Base-by-base conservation (phyloP, 2,797 vertebrate species). In the Mustela erminea region DNA sequence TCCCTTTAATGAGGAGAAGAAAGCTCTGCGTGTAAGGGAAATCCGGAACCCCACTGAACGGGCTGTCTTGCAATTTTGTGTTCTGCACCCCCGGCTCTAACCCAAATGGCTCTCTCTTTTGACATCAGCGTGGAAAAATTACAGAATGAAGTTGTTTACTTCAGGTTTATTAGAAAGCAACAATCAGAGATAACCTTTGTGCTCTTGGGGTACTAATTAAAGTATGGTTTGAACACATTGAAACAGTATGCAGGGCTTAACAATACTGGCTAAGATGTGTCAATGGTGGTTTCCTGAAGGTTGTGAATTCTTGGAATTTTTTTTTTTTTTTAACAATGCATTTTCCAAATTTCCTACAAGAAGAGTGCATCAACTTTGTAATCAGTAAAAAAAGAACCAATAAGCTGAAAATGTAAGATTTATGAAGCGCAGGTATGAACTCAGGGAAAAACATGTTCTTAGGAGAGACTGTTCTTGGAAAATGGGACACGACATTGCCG, bases 371-470 rank as follows among this genome's bases (percentile, higher is more conserved):
- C 93, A 13, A 94, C 70, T 97, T 82, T 81, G 4, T 68, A 87
- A 77, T 20, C 10, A 56, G 35, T 54, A 49, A 27, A 18, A 18
- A 54, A 15, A 9, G 7, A 9, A n/a, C n/a, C 49, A 62, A 41
- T 11, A 54, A 80, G 25, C 2, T 1, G 43, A 77, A 80, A 66
- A 17, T 43, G 8, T 9, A 58, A 60, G 27, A 3, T 18, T 66
- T 25, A 27, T 10, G 13, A 83, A 64, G 18, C 35, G 35, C 14
- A 38, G 1, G 7, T 10, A 35, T 20, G 68, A 93, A 70, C 35
- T 38, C 10, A 3, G 3, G 3, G 5, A 2, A 1, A 0, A 52
- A 10, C 43, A 29, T 10, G 3, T 11, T 3, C 38, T 27, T 52
- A 1, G 1, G 20, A 54, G 46, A 72, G 14, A 20, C 7, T 13